Evolutionary conservation across 2,113 vertebrate genomes (phyloP).

Genomic region (Crotalus viridis): DNA sequence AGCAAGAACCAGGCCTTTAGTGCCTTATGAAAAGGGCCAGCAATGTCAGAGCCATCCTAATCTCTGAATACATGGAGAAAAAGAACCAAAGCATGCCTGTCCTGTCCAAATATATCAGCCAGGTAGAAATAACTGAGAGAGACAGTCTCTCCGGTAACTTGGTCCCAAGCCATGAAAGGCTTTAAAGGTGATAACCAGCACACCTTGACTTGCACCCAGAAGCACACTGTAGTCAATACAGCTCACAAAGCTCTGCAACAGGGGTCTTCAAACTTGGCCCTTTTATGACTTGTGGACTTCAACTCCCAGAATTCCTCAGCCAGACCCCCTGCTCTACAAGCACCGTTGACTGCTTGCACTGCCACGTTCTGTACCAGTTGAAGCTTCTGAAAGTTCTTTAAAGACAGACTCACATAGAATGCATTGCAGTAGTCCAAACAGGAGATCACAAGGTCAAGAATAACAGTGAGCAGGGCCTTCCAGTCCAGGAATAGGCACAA

Average conservation of each 20-base stretch:
- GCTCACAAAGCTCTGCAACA: not conserved
- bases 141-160: not conserved
- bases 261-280: too few species aligned
- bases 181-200: not conserved
- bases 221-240: not conserved
- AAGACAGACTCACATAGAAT: not conserved
- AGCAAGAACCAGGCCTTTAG: not conserved
- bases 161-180: not conserved
- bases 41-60: not conserved
- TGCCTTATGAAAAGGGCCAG: not conserved
- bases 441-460: not conserved
- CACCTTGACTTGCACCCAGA: not conserved
- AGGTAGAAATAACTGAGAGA: not conserved
- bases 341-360: not conserved
- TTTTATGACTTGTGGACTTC: too few species aligned
- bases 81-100: not conserved
- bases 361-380: not conserved
- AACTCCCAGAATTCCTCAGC: too few species aligned
- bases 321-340: too few species aligned
- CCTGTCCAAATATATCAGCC: not conserved
- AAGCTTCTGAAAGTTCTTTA: not conserved
- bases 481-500: not conserved
- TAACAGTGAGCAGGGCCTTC: not conserved
- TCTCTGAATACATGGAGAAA: not conserved
- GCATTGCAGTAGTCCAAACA: not conserved